Evolutionary conservation across 2,113 vertebrate species (phyloP).

Genomic region (Nibea albiflora): DNA sequence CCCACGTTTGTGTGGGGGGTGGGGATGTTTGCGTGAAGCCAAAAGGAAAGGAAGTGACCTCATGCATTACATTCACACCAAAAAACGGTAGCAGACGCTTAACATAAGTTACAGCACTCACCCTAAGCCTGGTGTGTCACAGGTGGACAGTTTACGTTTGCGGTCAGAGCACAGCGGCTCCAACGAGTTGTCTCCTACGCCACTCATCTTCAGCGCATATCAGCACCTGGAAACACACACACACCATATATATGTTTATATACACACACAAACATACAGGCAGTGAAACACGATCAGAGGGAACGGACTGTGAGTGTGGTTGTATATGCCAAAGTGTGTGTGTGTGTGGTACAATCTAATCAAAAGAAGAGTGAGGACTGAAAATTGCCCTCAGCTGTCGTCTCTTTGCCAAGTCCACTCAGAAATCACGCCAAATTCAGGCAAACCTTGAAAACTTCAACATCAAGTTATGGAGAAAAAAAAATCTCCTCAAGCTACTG

Average conservation of each 20-base stretch:
- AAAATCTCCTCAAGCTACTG: background rate
- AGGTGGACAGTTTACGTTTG: constrained; percentile 94
- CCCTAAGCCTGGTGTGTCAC: constrained; percentile 92
- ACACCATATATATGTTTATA: background rate
- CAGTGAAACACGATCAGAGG: background rate
- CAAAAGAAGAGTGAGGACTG: constrained; percentile 9
- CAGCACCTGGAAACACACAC: constrained; percentile 87
- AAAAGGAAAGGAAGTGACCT: background rate
- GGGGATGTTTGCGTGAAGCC: background rate
- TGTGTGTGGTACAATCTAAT: constrained; percentile 23
- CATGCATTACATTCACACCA: background rate
- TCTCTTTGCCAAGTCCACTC: constrained; percentile 6
- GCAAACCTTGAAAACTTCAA: constrained; percentile 23
- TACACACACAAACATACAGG: background rate
- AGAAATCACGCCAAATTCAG: constrained; percentile 21
- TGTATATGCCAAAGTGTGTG: background rate
- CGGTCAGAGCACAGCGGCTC: constrained; percentile 91
- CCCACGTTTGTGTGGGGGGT: background rate
- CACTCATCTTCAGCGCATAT: constrained; percentile 94
- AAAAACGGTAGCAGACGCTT: constrained; percentile 2
- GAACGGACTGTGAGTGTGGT: background rate
- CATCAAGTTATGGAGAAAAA: constrained; percentile 8
- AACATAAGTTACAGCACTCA: constrained; percentile 65
- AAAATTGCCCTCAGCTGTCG: background rate
- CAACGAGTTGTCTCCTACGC: constrained; percentile 92